phyloP scores from a whole-genome alignment of 2,797 vertebrate species.

The Poeciliopsis gracilis region DNA sequence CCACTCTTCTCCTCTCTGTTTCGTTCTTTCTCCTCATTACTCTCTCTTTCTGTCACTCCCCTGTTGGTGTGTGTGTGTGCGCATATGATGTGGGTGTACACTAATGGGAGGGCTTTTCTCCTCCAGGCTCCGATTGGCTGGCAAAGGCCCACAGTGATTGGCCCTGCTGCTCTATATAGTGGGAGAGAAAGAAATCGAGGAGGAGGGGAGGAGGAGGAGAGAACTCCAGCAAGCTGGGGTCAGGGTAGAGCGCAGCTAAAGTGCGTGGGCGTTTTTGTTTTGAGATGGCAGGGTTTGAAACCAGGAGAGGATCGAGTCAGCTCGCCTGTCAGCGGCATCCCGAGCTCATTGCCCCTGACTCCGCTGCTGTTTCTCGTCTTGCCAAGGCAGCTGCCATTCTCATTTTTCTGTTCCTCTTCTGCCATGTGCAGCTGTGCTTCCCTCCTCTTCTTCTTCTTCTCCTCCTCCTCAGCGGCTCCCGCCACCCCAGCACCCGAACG shows the following conservation, averaged over 20 bases:
- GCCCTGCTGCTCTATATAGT: conserved; percentile 71
- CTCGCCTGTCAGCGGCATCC: conserved; percentile 72
- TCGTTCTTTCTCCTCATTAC: conserved; percentile 69
- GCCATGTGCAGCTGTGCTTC: conserved; percentile 66
- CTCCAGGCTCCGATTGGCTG: conserved; percentile 75
- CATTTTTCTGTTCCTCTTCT: conserved; percentile 41
- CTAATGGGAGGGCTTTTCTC: conserved; percentile 77
- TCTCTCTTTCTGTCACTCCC: conserved; percentile 61
- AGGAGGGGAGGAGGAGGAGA: conserved; percentile 40
- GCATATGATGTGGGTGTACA: conserved; percentile 80
- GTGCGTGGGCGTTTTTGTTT: conserved; percentile 89
- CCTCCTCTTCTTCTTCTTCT: conserved; percentile 19
- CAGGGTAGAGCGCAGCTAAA: conserved; percentile 78
- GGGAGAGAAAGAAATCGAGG: conserved; percentile 55
- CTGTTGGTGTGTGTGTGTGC: conserved; percentile 73
- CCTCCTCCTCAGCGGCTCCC: conserved; percentile 48
- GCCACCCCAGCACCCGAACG: conserved; percentile 65
- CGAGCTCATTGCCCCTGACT: conserved; percentile 68
- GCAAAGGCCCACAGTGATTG: conserved; percentile 67
- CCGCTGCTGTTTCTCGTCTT: conserved; percentile 44
- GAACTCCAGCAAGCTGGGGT: conserved; percentile 78
- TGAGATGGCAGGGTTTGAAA: conserved; percentile 84
- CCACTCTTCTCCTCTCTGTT: conserved; percentile 62
- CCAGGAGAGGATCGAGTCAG: conserved; percentile 72
- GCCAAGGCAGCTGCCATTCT: conserved; percentile 49